phyloP scores from a whole-genome alignment of 2,888 invertebrate genomes.

The Meta bourneti region DNA sequence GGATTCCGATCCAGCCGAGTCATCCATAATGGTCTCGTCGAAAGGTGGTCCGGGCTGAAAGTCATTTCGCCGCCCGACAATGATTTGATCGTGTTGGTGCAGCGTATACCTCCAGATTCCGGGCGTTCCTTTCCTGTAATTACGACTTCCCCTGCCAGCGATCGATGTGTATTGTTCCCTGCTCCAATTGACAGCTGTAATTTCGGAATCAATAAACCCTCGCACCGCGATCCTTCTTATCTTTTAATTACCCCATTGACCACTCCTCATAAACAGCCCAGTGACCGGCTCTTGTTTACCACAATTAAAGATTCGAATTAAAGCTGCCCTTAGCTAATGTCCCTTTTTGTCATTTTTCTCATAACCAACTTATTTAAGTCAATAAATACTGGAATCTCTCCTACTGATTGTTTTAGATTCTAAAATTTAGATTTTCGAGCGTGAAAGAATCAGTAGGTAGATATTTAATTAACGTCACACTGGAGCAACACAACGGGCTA shows the following conservation, averaged over 20 bases:
- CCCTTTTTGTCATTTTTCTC: too few relatives aligned
- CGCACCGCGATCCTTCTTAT: constrained; percentile 14
- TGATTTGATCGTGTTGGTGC: constrained; percentile 58
- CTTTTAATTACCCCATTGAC: constrained; percentile 55
- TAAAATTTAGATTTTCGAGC: too few relatives aligned
- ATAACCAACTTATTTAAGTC: too few relatives aligned
- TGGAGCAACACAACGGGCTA: too few relatives aligned
- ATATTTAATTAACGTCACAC: too few relatives aligned
- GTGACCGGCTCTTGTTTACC: constrained; percentile 45
- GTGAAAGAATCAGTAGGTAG: too few relatives aligned
- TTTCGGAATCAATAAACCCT: constrained; percentile 72
- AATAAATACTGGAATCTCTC: too few relatives aligned
- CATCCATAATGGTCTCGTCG: constrained; percentile 67
- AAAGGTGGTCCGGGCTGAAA: constrained; percentile 21
- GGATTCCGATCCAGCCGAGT: constrained; percentile 60
- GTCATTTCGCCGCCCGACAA: constrained; percentile 57
- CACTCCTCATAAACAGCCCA: not conserved
- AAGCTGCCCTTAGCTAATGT: too few relatives aligned
- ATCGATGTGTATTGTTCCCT: constrained; percentile 48
- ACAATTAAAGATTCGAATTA: too few relatives aligned
- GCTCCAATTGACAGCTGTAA: constrained; percentile 74
- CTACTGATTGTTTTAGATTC: too few relatives aligned
- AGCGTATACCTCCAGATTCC: constrained; percentile 57
- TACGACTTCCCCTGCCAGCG: constrained; percentile 54
- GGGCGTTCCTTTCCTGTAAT: constrained; percentile 61